Base-by-base conservation (phyloP, 2,888 invertebrate species). In the Brachynemurus nebulosus region DNA sequence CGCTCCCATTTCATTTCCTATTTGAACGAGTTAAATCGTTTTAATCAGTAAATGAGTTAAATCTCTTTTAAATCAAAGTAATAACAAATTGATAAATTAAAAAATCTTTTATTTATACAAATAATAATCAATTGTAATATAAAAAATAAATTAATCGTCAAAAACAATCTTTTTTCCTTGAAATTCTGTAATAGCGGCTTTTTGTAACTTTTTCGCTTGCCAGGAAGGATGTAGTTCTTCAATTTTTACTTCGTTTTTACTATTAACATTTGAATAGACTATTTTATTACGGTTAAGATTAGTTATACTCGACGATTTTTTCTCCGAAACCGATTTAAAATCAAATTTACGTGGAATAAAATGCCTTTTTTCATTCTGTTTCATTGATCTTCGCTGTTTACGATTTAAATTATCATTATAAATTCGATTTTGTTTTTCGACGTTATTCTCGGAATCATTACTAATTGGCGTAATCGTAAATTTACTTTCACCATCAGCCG, bases 121-220 rank as follows among this genome's bases (percentile, higher is more conserved):
- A n/a, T n/a, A n/a, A n/a, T n/a, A n/a, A n/a, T n/a, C n/a, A n/a
- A n/a, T n/a, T n/a, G n/a, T n/a, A n/a, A n/a, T n/a, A n/a, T n/a
- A n/a, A n/a, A n/a, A n/a, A n/a, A n/a, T n/a, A n/a, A n/a, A n/a
- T n/a, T n/a, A n/a, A n/a, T n/a, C n/a, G 35, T 42, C 42, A 34
- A 42, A 42, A 20, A 19, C 20, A 33, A 34, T 42, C 35, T 42
- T 42, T 20, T 42, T 42, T 7, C 42, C 42, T 35, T 42, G 19
- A 20, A 42, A 42, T 20, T 18, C 19, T 6, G 21, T 12, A 12
- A 42, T 33, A 12, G 9, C 3, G 14, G 42, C 34, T 19, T 42
- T 33, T n/a, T 25, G 18, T 27, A 20, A n/a, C 7, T 34, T 33
- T 19, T 42, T 42, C 4, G 42, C 42, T 19, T 33, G 19, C 42